Conservation (phyloP, 1,140 invertebrate species). For the Aphelenchoides besseyi region DNA sequence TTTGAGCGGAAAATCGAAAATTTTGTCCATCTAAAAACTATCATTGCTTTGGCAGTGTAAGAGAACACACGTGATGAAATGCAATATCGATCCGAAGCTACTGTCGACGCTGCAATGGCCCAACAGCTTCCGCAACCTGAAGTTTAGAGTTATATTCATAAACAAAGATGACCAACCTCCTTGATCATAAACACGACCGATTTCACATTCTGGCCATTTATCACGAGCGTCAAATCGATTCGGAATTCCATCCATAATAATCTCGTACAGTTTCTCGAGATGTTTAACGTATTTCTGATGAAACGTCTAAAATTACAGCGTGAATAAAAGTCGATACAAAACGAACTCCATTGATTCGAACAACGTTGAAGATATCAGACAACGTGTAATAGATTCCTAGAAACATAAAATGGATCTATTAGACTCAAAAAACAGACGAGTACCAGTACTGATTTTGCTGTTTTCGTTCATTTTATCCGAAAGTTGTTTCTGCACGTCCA, state of each 20-base stretch:
- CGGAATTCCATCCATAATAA: slow-evolving; percentile 13
- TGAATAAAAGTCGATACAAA: too few relatives aligned
- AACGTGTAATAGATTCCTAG: neutral
- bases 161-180: slow-evolving; percentile 14
- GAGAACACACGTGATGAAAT: neutral
- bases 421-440: too few relatives aligned
- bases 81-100: slow-evolving; percentile 6
- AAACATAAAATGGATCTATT: too few relatives aligned
- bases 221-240: neutral
- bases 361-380: slow-evolving; percentile 11
- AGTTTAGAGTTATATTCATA: neutral
- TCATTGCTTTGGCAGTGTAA: too few relatives aligned
- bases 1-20: slow-evolving; percentile 19
- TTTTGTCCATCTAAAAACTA: neutral
- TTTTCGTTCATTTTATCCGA: slow-evolving; percentile 19
- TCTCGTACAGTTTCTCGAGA: neutral
- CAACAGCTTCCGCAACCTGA: neutral
- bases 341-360: slow-evolving; percentile 12
- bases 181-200: slow-evolving; percentile 15
- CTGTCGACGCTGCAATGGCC: neutral
- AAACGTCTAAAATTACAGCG: too few relatives aligned
- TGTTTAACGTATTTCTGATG: slow-evolving; percentile 14
- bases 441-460: neutral
- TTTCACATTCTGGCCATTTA: slow-evolving; percentile 19
- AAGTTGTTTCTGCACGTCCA: slow-evolving; percentile 10